Evolutionary conservation across 92 coral and sea anemone species (phyloP), one percentile per base, ranked within the genome.

Genomic region (Phymanthus crucifer): DNA sequence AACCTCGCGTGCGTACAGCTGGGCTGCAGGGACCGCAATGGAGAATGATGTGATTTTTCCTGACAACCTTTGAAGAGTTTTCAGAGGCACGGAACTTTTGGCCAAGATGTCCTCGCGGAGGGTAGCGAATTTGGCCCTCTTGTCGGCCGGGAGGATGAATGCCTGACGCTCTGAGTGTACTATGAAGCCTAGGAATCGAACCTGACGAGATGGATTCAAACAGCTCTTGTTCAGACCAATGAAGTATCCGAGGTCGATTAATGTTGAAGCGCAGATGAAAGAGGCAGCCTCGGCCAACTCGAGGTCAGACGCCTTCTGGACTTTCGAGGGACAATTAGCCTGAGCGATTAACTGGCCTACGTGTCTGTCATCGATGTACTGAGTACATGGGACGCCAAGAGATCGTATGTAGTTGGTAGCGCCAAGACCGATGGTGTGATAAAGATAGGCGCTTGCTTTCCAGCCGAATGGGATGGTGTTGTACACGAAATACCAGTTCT

Each of bases 21-120:
- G 43, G 6, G 86, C 83, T 0, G 83, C 72, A 0, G 86, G 77
- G 32, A 84, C 85, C n/a, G 89, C 84, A 8, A 85, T 81, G 40
- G 72, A 82, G 40, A 89, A 81, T 0, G 89, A 88, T 1, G 82
- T 73, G 19, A 75, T 75, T 47, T 83, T 87, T 4, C 85, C 91
- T 27, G 84, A 77, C 13, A 80, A 72, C 1, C 72, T 58, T 73
- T 81, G 87, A 40, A 84, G 57, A 35, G 72, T 75, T 32, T 47
- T 66, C 2, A 74, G 29, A 3, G 80, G 33, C 1, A 48, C 81
- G 4, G 56, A 17, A 23, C 64, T 69, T 11, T 33, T 38, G 18
- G 32, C 3, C 10, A 81, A 71, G 26, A 68, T 81, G 23, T 40
- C 11, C 24, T 81, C 74, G 7, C 76, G 71, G 17, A 79, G 75